Evolutionary conservation across 2,113 vertebrate species (phyloP).

Genomic region (Periophthalmodon schlosseri): DNA sequence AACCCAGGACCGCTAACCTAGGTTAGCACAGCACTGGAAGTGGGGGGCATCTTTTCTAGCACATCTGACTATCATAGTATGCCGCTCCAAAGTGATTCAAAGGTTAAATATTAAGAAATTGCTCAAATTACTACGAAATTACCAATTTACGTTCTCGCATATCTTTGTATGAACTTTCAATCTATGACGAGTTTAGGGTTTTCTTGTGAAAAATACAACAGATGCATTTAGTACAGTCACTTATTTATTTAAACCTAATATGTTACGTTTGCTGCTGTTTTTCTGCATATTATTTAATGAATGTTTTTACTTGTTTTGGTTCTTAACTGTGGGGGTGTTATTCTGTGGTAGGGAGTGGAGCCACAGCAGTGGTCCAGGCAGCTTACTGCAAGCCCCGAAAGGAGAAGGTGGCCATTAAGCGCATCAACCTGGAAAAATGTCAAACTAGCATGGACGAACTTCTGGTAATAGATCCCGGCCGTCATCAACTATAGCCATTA

Average conservation of each 20-base stretch:
- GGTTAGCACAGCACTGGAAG: slow-evolving; percentile 39
- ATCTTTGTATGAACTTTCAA: too few relatives aligned
- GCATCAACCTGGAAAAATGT: slow-evolving; percentile 96
- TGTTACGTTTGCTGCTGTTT: not conserved
- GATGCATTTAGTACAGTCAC: not conserved
- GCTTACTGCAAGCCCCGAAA: slow-evolving; percentile 89
- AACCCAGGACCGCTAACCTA: slow-evolving; percentile 30
- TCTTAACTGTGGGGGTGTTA: not conserved
- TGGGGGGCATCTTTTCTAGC: slow-evolving; percentile 36
- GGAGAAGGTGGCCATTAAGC: slow-evolving; percentile 94
- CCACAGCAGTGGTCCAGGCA: slow-evolving; percentile 92
- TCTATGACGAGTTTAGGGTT: not conserved
- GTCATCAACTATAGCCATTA: not conserved
- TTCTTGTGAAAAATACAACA: not conserved
- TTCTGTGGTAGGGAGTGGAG: slow-evolving; percentile 63
- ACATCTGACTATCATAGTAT: slow-evolving; percentile 25
- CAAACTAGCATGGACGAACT: slow-evolving; percentile 98
- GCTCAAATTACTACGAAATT: not conserved
- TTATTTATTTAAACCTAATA: not conserved
- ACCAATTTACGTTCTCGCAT: not conserved
- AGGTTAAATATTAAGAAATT: not conserved
- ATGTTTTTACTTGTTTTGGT: not conserved
- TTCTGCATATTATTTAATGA: not conserved
- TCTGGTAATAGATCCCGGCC: slow-evolving; percentile 76
- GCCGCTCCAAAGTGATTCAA: not conserved